These are phyloP conservation scores for Zhuqinia jingwanae DNA, from an alignment of 2,888 invertebrate genomes.

Conservation along the genomic window DNA sequence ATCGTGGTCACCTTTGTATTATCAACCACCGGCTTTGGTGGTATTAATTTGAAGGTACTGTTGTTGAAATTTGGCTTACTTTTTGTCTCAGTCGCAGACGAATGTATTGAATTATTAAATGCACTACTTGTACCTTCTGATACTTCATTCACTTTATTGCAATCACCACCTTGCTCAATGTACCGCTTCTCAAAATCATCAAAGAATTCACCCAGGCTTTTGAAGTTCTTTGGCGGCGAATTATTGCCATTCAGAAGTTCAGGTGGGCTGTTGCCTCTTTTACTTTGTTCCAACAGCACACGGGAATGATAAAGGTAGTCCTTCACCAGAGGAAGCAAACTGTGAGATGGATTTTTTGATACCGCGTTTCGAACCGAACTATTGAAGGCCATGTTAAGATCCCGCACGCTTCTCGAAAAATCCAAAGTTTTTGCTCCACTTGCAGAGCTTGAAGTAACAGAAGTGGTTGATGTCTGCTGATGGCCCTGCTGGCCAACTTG, in stretches of 20 bases:
- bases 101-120: neutral
- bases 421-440: slow-evolving; percentile 29
- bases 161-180: slow-evolving; percentile 7
- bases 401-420: slow-evolving; percentile 42
- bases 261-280: slow-evolving; percentile 16
- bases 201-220: slow-evolving; percentile 67
- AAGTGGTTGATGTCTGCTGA: neutral
- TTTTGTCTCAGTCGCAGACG: neutral
- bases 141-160: neutral
- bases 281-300: slow-evolving; percentile 60
- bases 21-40: neutral
- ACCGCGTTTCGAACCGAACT: slow-evolving; percentile 58
- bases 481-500: neutral
- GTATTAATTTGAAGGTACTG: slow-evolving; percentile 4
- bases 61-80: slow-evolving; percentile 23
- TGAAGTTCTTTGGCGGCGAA: slow-evolving; percentile 45
- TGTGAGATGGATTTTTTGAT: slow-evolving; percentile 60
- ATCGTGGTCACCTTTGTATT: neutral
- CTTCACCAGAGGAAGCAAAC: slow-evolving; percentile 71
- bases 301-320: slow-evolving; percentile 71
- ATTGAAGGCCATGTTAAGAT: slow-evolving; percentile 68
- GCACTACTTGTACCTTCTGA: neutral
- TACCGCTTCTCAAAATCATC: slow-evolving; percentile 56
- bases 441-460: neutral
- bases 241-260: slow-evolving; percentile 44